Base-by-base conservation (phyloP, 2,888 invertebrate genomes). In the Diaphora mendica region DNA sequence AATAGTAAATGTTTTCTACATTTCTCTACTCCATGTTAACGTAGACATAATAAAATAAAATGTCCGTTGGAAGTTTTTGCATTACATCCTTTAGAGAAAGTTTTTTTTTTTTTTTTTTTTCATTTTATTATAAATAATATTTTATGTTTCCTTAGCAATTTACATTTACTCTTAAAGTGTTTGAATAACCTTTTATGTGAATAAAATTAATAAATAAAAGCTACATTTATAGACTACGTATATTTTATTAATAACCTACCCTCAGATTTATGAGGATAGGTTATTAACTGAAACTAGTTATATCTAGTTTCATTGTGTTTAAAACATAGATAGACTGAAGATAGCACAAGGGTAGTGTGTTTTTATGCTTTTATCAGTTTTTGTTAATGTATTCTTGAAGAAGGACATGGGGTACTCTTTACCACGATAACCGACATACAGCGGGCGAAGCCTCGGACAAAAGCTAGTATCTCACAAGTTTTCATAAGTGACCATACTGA, bases 21-120 rank as follows among this genome's bases (percentile, higher is more conserved):
- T 80, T 77, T 75, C 72, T 62, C 64, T 72, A 66, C 44, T 79
- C 42, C 69, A 74, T 79, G 72, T 74, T 78, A 70, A 78, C 73
- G 69, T 72, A 77, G 74, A 79, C 75, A 68, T 74, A 71, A 77
- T 80, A 80, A 78, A 80, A 62, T 71, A 51, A 64, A 68, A 74
- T 69, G 75, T 77, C 67, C 74, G 73, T 78, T 74, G 71, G 55
- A 70, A 71, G 72, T 70, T 72, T 69, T 73, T 72, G 68, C 68
- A 72, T 72, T 71, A 71, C 64, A 75, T 78, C 59, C 64, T 64
- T 76, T 66, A 59, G 39, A 65, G 70, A 76, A 76, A 78, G 64
- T 64, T 76, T 75, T 73, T 67, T 78, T 71, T 74, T 44, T 48
- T 70, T 67, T 62, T 76, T 74, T 20, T 33, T 62, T 48, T 26